phyloP scores from a whole-genome alignment of 2,113 vertebrate genomes.

The Spilogale gracilis region DNA sequence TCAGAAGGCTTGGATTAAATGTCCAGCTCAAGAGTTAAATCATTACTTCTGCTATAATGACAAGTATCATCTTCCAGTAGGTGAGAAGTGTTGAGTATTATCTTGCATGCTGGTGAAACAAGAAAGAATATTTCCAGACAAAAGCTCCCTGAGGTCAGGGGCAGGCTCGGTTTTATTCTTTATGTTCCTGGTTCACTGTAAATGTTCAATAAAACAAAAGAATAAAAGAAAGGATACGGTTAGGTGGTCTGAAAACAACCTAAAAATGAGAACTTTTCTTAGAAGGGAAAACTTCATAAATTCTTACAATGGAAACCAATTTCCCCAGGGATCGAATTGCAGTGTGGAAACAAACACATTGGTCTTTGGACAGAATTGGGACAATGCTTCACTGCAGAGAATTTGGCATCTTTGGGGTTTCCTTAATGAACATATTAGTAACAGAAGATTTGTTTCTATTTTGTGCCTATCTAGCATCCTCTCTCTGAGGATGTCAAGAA shows the following conservation, averaged over 20 bases:
- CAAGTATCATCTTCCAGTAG: neutral
- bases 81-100: neutral
- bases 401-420: neutral
- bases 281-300: neutral
- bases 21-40: neutral
- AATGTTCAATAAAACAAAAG: neutral
- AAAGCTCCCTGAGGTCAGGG: neutral
- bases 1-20: neutral
- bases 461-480: neutral
- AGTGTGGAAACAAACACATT: neutral
- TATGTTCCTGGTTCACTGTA: neutral
- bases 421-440: neutral
- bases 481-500: neutral
- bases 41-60: neutral
- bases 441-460: neutral
- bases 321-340: neutral
- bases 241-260: neutral
- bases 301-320: neutral
- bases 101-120: neutral
- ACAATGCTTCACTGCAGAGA: neutral
- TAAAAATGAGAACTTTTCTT: neutral
- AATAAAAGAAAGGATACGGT: neutral
- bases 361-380: neutral
- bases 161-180: neutral
- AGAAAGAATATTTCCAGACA: neutral